Evolutionary conservation across 2,888 invertebrate species (phyloP), one percentile per base, ranked within the genome.

Genomic region (Camptogramma bilineatum): DNA sequence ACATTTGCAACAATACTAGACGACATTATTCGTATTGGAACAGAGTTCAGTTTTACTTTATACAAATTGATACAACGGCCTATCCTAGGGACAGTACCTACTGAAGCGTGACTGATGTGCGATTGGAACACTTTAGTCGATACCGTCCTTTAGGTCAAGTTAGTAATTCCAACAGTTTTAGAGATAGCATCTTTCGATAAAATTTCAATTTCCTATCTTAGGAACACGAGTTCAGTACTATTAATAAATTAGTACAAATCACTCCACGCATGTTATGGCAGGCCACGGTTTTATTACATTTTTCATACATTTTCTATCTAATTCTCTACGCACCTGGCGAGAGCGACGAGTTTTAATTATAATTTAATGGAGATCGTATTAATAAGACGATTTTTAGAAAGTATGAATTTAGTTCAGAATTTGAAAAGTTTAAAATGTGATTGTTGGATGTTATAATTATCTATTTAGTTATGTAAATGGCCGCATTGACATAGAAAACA

Each of bases 211-310:
- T 34, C 31, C 17, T 58, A 28, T 4, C 21, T 55, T 48, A 47
- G 59, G 64, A 60, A 55, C 59, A 24, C 42, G 24, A 57, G 52
- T 62, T 53, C 60, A 51, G 44, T 46, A 53, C 57, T 55, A 53
- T 58, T 51, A 63, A 48, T 62, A 56, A 48, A 62, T 66, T 63
- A 66, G 66, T 58, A 69, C 50, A 60, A 63, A 62, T 24, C 64
- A 59, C 55, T 62, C 52, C 61, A 56, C 47, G 5, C 39, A 44
- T n/a, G 7, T 58, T 47, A 21, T 34, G 52, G 28, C 64, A 60
- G 54, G 28, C 39, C 28, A 47, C 52, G 21, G 17, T 16, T 21
- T 44, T 44, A 17, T 8, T 44, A 44, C 8, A 28, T 28, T 28
- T 28, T 19, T 54, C 44, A 24, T 21, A 17, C 0, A 48, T 16